Conservation (phyloP, 2,888 invertebrate genomes). For the Villa cingulata region DNA sequence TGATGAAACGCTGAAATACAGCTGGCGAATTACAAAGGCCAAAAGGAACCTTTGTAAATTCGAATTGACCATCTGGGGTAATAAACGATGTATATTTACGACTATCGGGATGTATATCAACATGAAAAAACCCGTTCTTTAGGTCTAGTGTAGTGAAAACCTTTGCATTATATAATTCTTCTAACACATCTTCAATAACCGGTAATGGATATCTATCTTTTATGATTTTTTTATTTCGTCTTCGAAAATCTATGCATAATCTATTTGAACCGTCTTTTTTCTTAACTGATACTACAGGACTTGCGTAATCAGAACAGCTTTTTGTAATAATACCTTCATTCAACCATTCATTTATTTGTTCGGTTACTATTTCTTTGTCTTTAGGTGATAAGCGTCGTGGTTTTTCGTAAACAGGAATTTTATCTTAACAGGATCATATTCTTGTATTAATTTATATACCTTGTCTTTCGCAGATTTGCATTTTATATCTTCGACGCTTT, state of each 20-base stretch:
- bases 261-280: conserved; percentile 17
- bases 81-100: no score
- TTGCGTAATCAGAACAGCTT: no score
- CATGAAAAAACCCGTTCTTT: conserved; percentile 25
- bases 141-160: conserved; percentile 18
- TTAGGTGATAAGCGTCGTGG: conserved; percentile 17
- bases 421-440: no score
- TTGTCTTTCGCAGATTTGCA: no score
- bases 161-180: conserved; percentile 16
- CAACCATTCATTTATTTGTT: conserved; percentile 20
- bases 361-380: conserved; percentile 19
- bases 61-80: conserved; percentile 18
- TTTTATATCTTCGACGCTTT: no score
- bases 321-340: no score
- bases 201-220: no score
- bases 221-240: conserved; percentile 13
- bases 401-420: no score
- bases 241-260: conserved; percentile 17
- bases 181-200: conserved; percentile 20
- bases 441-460: no score
- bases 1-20: no score
- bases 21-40: no score
- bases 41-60: no score
- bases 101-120: conserved; percentile 16
- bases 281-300: conserved; percentile 19